Conservation (phyloP, 2,113 vertebrate genomes). For the Syngnathus typhle region DNA sequence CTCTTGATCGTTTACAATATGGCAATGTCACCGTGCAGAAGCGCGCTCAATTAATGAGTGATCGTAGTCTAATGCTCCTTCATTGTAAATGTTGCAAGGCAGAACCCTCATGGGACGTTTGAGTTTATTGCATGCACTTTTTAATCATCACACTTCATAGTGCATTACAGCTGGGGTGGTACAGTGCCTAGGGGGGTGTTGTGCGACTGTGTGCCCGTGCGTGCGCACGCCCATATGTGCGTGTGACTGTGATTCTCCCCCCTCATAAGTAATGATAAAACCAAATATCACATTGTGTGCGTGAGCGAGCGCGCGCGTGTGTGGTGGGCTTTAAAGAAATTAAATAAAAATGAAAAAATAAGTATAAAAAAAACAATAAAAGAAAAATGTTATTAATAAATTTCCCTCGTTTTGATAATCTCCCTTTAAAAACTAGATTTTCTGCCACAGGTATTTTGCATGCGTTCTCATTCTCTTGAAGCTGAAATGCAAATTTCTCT, state of each 20-base stretch:
- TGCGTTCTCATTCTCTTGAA: too few relatives aligned
- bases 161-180: neutral
- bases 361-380: too few relatives aligned
- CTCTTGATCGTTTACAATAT: conserved; percentile 49
- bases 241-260: too few relatives aligned
- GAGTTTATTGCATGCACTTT: neutral
- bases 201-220: neutral
- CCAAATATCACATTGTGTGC: too few relatives aligned
- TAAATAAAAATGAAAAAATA: too few relatives aligned
- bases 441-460: neutral
- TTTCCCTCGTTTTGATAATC: neutral
- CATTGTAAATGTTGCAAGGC: neutral
- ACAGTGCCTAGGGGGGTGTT: neutral
- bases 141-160: neutral
- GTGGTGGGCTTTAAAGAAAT: too few relatives aligned
- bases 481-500: neutral
- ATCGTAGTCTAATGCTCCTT: neutral
- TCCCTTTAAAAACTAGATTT: neutral
- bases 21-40: conserved; percentile 32
- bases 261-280: too few relatives aligned
- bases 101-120: neutral
- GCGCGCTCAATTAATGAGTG: neutral
- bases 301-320: too few relatives aligned
- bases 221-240: neutral
- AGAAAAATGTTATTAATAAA: too few relatives aligned